phyloP scores from a whole-genome alignment of 2,888 invertebrate species.

The Xylota segnis region DNA sequence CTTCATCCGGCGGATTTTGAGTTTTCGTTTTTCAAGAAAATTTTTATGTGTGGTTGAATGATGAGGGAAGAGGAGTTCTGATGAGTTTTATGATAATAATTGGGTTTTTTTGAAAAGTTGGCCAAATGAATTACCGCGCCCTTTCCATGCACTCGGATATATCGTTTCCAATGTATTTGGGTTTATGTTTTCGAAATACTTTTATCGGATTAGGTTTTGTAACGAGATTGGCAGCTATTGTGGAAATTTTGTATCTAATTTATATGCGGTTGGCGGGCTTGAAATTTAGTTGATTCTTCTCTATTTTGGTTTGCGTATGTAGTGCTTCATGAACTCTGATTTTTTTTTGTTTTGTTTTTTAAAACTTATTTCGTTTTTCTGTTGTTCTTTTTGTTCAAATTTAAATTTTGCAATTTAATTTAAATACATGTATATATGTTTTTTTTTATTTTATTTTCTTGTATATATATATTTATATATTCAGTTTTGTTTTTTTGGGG shows the following conservation, averaged over 20 bases:
- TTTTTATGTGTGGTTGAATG: slow-evolving; percentile 47
- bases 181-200: not conserved
- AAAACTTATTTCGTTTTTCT: slow-evolving; percentile 30
- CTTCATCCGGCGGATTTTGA: slow-evolving; percentile 38
- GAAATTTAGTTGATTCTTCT: slow-evolving; percentile 42
- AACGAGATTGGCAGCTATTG: slow-evolving; percentile 67
- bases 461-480: slow-evolving; percentile 70
- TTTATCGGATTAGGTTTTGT: slow-evolving; percentile 11
- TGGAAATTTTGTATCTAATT: slow-evolving; percentile 55
- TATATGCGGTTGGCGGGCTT: slow-evolving; percentile 31
- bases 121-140: slow-evolving; percentile 23
- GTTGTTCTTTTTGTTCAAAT: slow-evolving; percentile 50
- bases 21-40: slow-evolving; percentile 25
- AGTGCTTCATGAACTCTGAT: slow-evolving; percentile 73
- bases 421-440: slow-evolving; percentile 65
- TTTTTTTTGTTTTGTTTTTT: slow-evolving; percentile 31
- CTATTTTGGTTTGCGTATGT: slow-evolving; percentile 44
- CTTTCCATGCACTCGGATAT: slow-evolving; percentile 30
- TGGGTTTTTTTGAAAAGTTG: slow-evolving; percentile 2
- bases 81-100: slow-evolving; percentile 30
- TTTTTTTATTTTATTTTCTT: slow-evolving; percentile 47
- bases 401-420: slow-evolving; percentile 44
- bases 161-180: slow-evolving; percentile 31
- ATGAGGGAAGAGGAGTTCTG: slow-evolving; percentile 51
- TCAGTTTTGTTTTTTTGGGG: slow-evolving; percentile 47